These are phyloP conservation scores for Chymomyza amoena DNA, from an alignment of 2,888 invertebrate species.

Conservation along the genomic window DNA sequence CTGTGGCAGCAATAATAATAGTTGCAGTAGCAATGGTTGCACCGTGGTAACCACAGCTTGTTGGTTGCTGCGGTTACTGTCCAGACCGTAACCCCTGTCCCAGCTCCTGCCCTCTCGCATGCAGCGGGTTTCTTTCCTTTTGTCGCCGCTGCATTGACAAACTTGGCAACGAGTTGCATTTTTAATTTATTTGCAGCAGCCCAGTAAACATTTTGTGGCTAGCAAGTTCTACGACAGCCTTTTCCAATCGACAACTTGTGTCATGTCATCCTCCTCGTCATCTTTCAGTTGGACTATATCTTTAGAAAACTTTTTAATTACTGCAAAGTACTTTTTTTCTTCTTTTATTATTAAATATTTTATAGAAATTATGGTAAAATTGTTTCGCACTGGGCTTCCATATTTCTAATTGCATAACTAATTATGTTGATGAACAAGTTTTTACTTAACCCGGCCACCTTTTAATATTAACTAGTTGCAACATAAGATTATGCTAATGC, in stretches of 20 bases:
- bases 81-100: neutral
- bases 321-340: neutral
- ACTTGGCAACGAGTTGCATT: neutral
- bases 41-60: neutral
- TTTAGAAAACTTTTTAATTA: neutral
- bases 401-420: constrained; percentile 42
- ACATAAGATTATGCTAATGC: neutral
- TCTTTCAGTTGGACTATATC: neutral
- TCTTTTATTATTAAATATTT: neutral
- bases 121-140: too few relatives aligned
- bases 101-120: too few relatives aligned
- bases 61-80: neutral
- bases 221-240: neutral
- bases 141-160: neutral
- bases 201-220: neutral
- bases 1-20: neutral
- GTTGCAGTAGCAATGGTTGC: neutral
- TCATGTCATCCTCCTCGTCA: neutral
- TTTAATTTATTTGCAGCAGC: neutral
- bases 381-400: too few relatives aligned
- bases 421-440: constrained; percentile 34
- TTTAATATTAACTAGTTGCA: neutral
- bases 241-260: neutral
- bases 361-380: too few relatives aligned
- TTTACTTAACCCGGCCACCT: neutral